Percentiles rank a stretch among this genome's conserved stretches.
Conservation (phyloP, 2,888 invertebrate genomes). For the Ichneumoninae sp. region DNA sequence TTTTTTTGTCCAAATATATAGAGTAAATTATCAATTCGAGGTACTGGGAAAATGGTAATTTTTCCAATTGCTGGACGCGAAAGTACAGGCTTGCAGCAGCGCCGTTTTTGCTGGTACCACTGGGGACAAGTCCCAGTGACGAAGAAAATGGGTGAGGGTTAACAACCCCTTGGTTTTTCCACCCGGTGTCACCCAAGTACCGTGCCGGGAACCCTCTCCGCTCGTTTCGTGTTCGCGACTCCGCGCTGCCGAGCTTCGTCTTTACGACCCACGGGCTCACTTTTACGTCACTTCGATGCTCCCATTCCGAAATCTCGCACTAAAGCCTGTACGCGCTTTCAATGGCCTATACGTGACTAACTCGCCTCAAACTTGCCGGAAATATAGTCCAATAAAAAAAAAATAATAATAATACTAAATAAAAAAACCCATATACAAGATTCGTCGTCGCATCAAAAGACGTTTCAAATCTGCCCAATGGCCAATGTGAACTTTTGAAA, state of each 20-base stretch:
- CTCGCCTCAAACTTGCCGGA: constrained; percentile 20
- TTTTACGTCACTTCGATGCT: constrained; percentile 43
- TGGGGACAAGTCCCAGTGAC: background rate
- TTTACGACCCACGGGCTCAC: constrained; percentile 59
- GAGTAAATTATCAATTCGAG: too few species aligned
- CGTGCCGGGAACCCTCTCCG: constrained; percentile 52
- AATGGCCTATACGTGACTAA: constrained; percentile 42
- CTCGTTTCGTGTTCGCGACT: constrained; percentile 51
- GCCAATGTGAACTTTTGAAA: background rate
- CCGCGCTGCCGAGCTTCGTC: constrained; percentile 61
- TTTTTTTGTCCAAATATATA: too few species aligned
- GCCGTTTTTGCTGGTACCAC: background rate
- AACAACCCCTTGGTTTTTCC: constrained; percentile 55
- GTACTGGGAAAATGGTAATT: background rate
- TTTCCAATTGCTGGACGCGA: background rate
- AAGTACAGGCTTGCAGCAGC: background rate
- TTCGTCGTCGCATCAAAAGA: background rate
- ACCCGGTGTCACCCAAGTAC: constrained; percentile 52
- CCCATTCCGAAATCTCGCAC: constrained; percentile 9
- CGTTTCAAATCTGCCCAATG: background rate
- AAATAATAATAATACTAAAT: background rate
- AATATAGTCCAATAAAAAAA: background rate
- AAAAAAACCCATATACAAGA: background rate
- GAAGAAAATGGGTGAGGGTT: constrained; percentile 29
- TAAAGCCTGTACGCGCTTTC: constrained; percentile 31